Conservation (phyloP, 2,888 invertebrate genomes). For the Habroteleia sp. region DNA sequence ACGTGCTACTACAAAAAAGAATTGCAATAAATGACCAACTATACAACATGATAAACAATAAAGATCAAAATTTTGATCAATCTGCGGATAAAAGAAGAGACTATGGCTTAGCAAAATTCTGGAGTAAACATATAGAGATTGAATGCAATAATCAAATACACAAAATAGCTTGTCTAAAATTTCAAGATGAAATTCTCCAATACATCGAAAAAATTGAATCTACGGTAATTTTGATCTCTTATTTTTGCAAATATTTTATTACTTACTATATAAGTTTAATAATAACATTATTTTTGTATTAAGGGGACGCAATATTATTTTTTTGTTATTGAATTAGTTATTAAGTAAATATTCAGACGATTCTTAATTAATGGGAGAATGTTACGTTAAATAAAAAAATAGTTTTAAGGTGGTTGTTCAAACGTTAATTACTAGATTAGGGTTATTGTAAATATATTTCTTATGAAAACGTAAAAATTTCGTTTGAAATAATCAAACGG, state of each 20-base stretch:
- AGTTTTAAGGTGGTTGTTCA: too few species aligned
- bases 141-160: conserved; percentile 67
- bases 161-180: conserved; percentile 61
- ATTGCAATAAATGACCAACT: conserved; percentile 69
- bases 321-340: too few species aligned
- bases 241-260: neutral
- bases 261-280: too few species aligned
- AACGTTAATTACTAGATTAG: too few species aligned
- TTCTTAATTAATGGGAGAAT: too few species aligned
- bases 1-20: conserved; percentile 69
- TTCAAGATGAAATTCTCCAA: conserved; percentile 67
- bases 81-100: conserved; percentile 59
- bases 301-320: too few species aligned
- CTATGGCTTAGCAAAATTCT: conserved; percentile 69
- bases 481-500: too few species aligned
- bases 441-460: too few species aligned
- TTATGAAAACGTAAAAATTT: too few species aligned
- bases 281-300: too few species aligned
- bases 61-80: conserved; percentile 35
- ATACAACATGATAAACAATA: conserved; percentile 66
- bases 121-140: conserved; percentile 70
- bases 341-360: too few species aligned
- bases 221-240: conserved; percentile 29
- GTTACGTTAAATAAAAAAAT: too few species aligned
- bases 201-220: conserved; percentile 74